Evolutionary conservation across 2,888 invertebrate genomes (phyloP), one percentile per base, ranked within the genome.

Genomic region (Orthonevra nobilis): DNA sequence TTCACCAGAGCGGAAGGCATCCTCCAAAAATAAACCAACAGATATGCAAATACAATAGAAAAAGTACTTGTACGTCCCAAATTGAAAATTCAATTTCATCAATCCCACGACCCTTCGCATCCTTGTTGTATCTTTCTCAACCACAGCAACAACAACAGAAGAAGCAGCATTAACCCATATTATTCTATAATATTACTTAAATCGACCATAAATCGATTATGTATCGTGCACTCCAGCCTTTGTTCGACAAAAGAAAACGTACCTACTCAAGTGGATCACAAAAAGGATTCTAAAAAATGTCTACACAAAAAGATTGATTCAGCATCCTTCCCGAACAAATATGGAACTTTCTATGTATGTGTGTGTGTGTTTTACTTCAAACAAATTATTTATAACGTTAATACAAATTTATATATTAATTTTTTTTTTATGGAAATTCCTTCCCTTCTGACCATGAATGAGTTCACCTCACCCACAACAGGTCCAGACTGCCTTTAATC

Each of bases 161-260:
- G 2, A n/a, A 6, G 23, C 23, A 23, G 7, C 40, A 26, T 38
- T 9, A 38, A 12, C 38, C 30, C 30, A 50, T 52, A 42, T 52
- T 23, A 40, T 50, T 30, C 17, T 12, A 42, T 15, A 44, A 40
- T 58, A 58, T 44, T 42, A 44, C 58, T 58, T 32, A 44, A 58
- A 58, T 58, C 58, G 58, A 42, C 32, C 20, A 58, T 58, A 44
- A 58, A 58, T 58, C 58, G 58, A 58, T 58, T 50, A 63, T 63
- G 30, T 30, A 61, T 20, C 44, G 28, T 48, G 9, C 12, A 28
- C 6, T 23, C 28, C 1, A 9, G 20, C 40, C 30, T 40, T 50
- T 63, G 36, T 28, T 38, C 38, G 38, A 50, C 38, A 38, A 20
- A 50, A 38, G 38, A n/a, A 40, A 17, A 14, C 36, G 42, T 20